Evolutionary conservation across 23 tunicate genomes (phyloP).

Genomic region (Ciona savignyi): DNA sequence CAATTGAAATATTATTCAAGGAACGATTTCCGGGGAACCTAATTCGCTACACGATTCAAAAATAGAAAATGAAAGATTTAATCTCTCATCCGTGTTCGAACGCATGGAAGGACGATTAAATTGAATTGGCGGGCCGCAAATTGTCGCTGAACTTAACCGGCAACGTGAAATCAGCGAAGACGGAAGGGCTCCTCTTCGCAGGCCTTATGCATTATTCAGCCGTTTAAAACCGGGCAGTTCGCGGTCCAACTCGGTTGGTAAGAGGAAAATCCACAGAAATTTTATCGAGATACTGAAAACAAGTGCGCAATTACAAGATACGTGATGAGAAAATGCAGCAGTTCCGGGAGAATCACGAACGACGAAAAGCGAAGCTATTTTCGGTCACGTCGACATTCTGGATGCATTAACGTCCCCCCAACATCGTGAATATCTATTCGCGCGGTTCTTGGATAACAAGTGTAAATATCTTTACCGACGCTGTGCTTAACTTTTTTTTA

Average conservation of each 20-base stretch:
- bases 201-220: neutral
- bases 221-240: neutral
- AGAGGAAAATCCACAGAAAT: neutral
- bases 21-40: neutral
- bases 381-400: too few species aligned
- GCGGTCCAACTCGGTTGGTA: neutral
- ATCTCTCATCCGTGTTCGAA: neutral
- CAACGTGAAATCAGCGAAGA: neutral
- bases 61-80: neutral
- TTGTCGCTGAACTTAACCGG: neutral
- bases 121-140: neutral
- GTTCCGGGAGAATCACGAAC: too few species aligned
- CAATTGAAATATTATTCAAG: neutral
- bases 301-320: neutral
- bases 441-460: too few species aligned
- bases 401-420: too few species aligned
- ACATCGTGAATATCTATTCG: too few species aligned
- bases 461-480: too few species aligned
- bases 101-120: neutral
- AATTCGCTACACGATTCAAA: neutral
- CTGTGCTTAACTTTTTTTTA: too few species aligned
- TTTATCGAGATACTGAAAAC: neutral
- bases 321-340: neutral
- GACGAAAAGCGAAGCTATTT: too few species aligned
- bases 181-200: neutral